Evolutionary conservation across 2,113 vertebrate species (phyloP).

Genomic region (Turnix velox): DNA sequence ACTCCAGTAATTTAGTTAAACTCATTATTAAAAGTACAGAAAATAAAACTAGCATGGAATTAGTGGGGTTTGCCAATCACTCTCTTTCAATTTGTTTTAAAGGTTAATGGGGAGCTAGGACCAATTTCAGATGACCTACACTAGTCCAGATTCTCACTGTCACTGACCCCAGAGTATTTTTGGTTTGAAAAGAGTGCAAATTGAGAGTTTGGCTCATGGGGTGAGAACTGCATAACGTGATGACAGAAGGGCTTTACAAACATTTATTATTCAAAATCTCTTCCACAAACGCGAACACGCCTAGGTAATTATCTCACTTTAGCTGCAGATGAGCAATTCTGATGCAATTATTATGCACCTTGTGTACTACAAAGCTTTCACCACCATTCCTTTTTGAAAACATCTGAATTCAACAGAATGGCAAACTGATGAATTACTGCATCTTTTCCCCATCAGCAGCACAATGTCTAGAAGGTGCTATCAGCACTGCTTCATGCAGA

Average conservation of each 20-base stretch:
- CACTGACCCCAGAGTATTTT: not conserved
- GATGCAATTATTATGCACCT: slow-evolving; percentile 61
- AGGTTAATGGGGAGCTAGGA: not conserved
- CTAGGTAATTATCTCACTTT: slow-evolving; percentile 60
- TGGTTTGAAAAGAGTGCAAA: slow-evolving; percentile 36
- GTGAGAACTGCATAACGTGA: slow-evolving; percentile 41
- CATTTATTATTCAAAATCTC: slow-evolving; percentile 63
- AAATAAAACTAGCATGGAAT: not conserved
- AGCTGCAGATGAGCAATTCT: slow-evolving; percentile 61
- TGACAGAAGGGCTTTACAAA: slow-evolving; percentile 59
- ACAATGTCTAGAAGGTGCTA: slow-evolving; percentile 6
- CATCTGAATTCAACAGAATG: slow-evolving; percentile 39
- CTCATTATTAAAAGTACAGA: not conserved
- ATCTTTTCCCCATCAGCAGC: slow-evolving; percentile 59
- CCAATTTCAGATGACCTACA: not conserved
- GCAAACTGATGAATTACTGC: slow-evolving; percentile 44
- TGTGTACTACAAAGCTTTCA: slow-evolving; percentile 59
- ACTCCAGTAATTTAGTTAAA: not conserved
- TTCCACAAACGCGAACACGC: slow-evolving; percentile 37
- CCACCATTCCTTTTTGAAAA: slow-evolving; percentile 52
- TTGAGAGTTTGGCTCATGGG: not conserved
- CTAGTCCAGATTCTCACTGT: not conserved
- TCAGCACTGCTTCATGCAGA: not conserved
- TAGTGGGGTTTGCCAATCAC: not conserved
- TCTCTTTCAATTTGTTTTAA: not conserved